Conservation (phyloP, 2,888 invertebrate species). For the Parapristionchus giblindavisi region DNA sequence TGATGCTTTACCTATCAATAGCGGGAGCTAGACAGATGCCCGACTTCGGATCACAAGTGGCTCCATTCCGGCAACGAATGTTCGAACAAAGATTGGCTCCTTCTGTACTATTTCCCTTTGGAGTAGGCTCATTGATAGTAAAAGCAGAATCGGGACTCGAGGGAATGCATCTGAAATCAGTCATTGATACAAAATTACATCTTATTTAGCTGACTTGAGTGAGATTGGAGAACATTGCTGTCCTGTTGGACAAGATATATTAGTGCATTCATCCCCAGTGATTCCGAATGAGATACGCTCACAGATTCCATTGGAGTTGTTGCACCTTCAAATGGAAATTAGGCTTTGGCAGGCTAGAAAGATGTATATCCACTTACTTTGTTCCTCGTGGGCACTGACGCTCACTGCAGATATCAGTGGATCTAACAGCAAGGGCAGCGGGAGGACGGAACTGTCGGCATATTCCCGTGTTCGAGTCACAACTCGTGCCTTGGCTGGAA, state of each 20-base stretch:
- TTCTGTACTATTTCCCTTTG: not conserved
- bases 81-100: conserved; percentile 16
- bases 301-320: conserved; percentile 25
- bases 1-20: not conserved
- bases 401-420: conserved; percentile 1
- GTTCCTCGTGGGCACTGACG: conserved; percentile 20
- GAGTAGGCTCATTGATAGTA: not conserved
- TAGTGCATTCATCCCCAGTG: conserved; percentile 12
- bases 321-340: conserved; percentile 7
- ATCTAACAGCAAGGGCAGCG: not conserved
- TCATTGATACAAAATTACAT: not conserved
- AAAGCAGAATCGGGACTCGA: not conserved
- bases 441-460: conserved; percentile 37
- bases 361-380: not conserved
- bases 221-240: not conserved
- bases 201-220: not conserved
- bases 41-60: conserved; percentile 23
- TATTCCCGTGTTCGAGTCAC: conserved; percentile 37
- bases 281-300: conserved; percentile 32
- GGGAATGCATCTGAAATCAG: not conserved
- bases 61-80: conserved; percentile 35
- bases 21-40: conserved; percentile 28
- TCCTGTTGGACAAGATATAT: conserved; percentile 10
- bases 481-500: conserved; percentile 31
- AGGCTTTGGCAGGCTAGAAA: not conserved